Percentiles rank a stretch among this genome's conserved stretches.
These are phyloP conservation scores for Fregetta grallaria DNA, from an alignment of 2,113 vertebrate species.

Conservation along the genomic window DNA sequence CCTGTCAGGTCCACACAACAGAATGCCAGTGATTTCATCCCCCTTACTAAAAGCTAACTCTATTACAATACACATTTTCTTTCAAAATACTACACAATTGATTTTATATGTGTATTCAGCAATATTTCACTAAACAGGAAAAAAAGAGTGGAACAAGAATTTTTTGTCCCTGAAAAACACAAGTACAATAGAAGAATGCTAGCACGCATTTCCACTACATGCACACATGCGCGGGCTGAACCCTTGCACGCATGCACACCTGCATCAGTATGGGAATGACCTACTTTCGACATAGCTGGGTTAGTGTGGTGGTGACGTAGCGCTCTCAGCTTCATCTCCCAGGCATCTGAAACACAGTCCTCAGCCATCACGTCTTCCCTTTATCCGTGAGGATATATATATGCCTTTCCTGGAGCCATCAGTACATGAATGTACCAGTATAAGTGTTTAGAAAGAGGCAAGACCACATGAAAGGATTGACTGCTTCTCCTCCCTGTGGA, in stretches of 20 bases:
- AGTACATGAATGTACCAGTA: neutral
- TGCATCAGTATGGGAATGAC: conserved; percentile 5
- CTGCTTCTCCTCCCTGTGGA: neutral
- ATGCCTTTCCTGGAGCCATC: neutral
- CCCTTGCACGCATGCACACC: neutral
- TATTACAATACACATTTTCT: neutral
- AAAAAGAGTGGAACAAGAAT: neutral
- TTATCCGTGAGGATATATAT: neutral
- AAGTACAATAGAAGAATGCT: neutral
- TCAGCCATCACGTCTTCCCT: neutral
- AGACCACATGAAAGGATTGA: conserved; percentile 6
- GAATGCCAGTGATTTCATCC: neutral
- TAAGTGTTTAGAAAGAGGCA: neutral
- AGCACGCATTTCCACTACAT: neutral
- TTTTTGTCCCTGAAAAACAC: neutral
- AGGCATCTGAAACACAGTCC: neutral
- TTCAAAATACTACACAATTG: neutral
- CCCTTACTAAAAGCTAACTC: neutral
- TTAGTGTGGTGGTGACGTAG: neutral
- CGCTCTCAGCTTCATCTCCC: neutral
- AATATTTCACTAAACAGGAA: neutral
- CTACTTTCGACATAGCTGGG: neutral
- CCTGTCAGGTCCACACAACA: neutral
- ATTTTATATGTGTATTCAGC: neutral
- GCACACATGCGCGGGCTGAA: neutral